Conservation (phyloP, 2,797 vertebrate species). For the Apogon talboti region DNA sequence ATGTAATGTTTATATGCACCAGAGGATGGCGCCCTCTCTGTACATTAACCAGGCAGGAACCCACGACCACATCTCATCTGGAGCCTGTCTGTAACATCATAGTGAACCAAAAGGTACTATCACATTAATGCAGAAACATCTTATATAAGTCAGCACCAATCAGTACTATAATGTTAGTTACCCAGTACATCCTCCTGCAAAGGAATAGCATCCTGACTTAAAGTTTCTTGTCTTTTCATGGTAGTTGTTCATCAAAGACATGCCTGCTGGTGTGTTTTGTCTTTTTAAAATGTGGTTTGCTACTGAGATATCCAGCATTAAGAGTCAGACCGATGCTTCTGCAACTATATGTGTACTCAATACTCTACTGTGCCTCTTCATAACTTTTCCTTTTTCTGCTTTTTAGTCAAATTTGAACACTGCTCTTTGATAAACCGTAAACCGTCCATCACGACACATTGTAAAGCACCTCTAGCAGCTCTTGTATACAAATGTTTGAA, state of each 20-base stretch:
- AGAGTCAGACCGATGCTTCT: slow-evolving; percentile 1
- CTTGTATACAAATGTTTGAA: slow-evolving; percentile 56
- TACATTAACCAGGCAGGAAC: slow-evolving; percentile 41
- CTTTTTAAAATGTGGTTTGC: neutral
- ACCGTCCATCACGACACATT: slow-evolving; percentile 34
- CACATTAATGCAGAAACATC: too few species aligned
- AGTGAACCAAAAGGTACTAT: too few species aligned
- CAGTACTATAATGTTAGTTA: too few species aligned
- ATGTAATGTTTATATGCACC: slow-evolving; percentile 55
- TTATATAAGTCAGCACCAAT: too few species aligned
- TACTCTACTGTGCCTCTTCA: slow-evolving; percentile 20
- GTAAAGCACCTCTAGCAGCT: slow-evolving; percentile 65
- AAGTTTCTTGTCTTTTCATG: slow-evolving; percentile 1
- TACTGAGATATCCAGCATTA: neutral
- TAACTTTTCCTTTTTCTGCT: slow-evolving; percentile 24
- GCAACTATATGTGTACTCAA: neutral
- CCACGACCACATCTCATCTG: neutral
- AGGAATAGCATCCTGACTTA: too few species aligned
- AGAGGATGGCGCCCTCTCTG: slow-evolving; percentile 76
- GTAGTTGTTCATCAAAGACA: neutral
- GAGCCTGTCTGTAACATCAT: neutral
- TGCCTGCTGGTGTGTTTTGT: neutral
- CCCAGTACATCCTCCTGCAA: too few species aligned
- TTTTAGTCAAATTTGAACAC: slow-evolving; percentile 30
- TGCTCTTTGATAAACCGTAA: slow-evolving; percentile 27